phyloP scores from a whole-genome alignment of 2,888 invertebrate genomes.

The Cheilosia soror region DNA sequence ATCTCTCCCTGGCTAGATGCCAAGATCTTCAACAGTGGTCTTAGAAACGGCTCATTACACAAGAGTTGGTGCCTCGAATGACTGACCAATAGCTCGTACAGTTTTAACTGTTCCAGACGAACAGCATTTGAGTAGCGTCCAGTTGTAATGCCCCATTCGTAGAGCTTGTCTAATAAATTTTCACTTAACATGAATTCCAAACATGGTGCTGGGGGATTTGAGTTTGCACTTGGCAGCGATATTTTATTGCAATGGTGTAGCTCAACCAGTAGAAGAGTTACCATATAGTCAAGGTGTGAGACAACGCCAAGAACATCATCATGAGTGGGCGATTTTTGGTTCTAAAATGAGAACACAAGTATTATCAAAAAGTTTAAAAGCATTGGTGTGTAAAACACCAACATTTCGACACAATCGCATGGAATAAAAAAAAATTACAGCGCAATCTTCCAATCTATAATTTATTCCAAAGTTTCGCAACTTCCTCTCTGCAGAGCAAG shows the following conservation, averaged over 20 bases:
- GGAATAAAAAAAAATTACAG: slow-evolving; percentile 12
- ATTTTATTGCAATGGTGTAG: slow-evolving; percentile 87
- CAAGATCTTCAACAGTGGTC: slow-evolving; percentile 93
- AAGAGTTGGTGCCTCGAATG: slow-evolving; percentile 92
- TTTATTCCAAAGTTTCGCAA: slow-evolving; percentile 42
- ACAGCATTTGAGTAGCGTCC: slow-evolving; percentile 94
- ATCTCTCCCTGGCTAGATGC: slow-evolving; percentile 91
- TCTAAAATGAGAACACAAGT: slow-evolving; percentile 81
- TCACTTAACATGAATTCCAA: slow-evolving; percentile 93
- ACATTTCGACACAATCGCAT: slow-evolving; percentile 21
- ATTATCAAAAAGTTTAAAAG: slow-evolving; percentile 14
- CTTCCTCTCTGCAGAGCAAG: slow-evolving; percentile 39
- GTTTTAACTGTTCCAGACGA: slow-evolving; percentile 92
- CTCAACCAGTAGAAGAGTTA: slow-evolving; percentile 92
- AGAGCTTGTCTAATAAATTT: slow-evolving; percentile 93
- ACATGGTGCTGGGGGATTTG: slow-evolving; percentile 87
- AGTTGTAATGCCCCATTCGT: slow-evolving; percentile 93
- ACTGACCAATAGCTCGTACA: slow-evolving; percentile 93
- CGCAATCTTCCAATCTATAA: neutral
- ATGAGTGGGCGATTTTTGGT: slow-evolving; percentile 86
- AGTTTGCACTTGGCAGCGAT: slow-evolving; percentile 80
- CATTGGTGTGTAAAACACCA: slow-evolving; percentile 7
- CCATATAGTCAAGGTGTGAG: slow-evolving; percentile 96
- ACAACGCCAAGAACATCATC: slow-evolving; percentile 96
- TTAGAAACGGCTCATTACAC: slow-evolving; percentile 94